These are phyloP conservation scores for Mesocricetus auratus DNA, from an alignment of 2,113 vertebrate species.

Conservation along the genomic window DNA sequence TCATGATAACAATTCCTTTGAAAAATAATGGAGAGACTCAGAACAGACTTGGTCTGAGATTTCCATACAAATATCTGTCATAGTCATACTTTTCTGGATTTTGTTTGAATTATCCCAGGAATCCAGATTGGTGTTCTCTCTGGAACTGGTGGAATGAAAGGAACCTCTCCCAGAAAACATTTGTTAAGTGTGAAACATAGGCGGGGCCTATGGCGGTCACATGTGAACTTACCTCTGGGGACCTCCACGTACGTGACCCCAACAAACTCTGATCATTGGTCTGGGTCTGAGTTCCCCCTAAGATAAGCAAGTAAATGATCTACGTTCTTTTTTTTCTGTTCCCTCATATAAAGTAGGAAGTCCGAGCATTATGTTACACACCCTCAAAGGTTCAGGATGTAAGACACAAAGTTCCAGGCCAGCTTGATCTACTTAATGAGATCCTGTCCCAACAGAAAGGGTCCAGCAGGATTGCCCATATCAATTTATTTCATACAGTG, in stretches of 20 bases:
- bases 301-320: background rate
- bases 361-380: background rate
- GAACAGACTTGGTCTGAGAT: conserved; percentile 67
- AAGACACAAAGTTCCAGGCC: background rate
- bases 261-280: background rate
- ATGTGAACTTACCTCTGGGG: background rate
- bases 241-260: too few species aligned
- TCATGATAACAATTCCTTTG: conserved; percentile 51
- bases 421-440: background rate
- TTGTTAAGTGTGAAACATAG: background rate
- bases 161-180: background rate
- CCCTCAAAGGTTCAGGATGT: background rate
- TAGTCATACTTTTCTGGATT: background rate
- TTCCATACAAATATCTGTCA: background rate
- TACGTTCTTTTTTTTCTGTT: background rate
- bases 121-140: background rate
- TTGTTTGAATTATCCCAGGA: background rate
- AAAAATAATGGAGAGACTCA: conserved; percentile 56
- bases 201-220: background rate
- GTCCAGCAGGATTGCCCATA: background rate
- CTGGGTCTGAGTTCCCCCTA: background rate
- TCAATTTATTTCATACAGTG: background rate
- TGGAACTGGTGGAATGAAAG: background rate
- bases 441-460: background rate
- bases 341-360: background rate